Percentiles rank a stretch among this genome's conserved stretches.
These are phyloP conservation scores for Hermaeophaga mercurialis DNA, from an alignment of 2,888 invertebrate species.

Conservation along the genomic window DNA sequence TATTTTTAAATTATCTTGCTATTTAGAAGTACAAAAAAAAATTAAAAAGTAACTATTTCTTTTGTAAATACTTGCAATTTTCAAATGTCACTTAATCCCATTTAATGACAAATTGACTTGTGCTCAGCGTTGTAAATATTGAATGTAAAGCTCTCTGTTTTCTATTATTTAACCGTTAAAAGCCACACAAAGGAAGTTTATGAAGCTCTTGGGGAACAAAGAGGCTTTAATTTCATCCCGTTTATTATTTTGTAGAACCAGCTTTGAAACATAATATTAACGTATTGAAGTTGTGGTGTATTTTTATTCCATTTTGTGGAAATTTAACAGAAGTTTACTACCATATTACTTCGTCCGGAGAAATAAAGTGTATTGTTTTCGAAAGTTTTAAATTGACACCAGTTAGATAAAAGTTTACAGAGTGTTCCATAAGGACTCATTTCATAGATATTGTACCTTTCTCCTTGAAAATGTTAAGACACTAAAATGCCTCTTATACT, in stretches of 20 bases:
- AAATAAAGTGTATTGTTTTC: too few relatives aligned
- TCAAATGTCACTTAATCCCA: too few relatives aligned
- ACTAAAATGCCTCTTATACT: too few relatives aligned
- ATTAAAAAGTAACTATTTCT: too few relatives aligned
- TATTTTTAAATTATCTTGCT: too few relatives aligned
- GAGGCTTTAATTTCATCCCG: conserved; percentile 9
- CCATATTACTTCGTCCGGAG: neutral
- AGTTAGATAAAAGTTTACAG: too few relatives aligned
- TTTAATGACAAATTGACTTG: conserved; percentile 6
- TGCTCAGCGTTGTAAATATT: neutral
- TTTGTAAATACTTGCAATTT: too few relatives aligned
- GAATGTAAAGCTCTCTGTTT: neutral
- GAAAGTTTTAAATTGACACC: too few relatives aligned
- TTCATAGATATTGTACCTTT: too few relatives aligned
- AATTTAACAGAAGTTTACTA: neutral
- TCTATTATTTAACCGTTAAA: conserved; percentile 9
- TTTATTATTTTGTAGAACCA: conserved; percentile 8
- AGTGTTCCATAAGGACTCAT: too few relatives aligned
- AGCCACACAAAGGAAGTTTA: conserved; percentile 8
- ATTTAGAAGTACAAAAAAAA: too few relatives aligned
- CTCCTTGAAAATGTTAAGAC: too few relatives aligned
- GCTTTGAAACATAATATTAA: neutral
- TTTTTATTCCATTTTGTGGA: conserved; percentile 3
- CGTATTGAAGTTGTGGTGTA: neutral
- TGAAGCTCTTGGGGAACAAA: conserved; percentile 10